Evolutionary conservation across 2,113 vertebrate species (phyloP), one percentile per base, ranked within the genome.

Genomic region (Gymnocephalus cernua): DNA sequence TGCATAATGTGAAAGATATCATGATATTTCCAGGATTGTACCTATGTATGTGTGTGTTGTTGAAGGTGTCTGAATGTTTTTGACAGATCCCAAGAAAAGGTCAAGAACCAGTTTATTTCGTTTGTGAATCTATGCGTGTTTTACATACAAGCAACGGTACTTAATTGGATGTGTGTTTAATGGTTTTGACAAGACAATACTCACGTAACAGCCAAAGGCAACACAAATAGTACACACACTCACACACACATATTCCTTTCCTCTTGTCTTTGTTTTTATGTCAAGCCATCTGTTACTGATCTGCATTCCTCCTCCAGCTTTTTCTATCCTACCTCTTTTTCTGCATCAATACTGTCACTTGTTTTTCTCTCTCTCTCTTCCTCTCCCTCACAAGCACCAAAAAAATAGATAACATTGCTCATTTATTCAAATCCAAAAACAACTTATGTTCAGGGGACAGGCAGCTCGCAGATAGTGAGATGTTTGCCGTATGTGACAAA

Each of bases 261-360:
- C 23, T 69, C 38, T 32, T 27, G 11, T 63, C 67, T 53, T 66
- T 74, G 64, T 76, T 79, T 82, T 73, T 59, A 68, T 85, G 59
- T 79, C 64, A 71, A 67, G 58, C 80, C 85, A 90, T 87, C 73
- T 81, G 76, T 75, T 82, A 61, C 80, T 74, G 58, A 77, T 78
- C 68, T 48, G 48, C 50, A 32, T 73, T 85, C 67, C 82, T 80
- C 72, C 66, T 74, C 47, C 73, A 70, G 35, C 79, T 44, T 81
- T 68, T 63, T 71, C 59, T 59, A 23, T 51, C 94, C 94, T 90
- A 97, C 96, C 96, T 32, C 23, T 61, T 23, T 70, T 12, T 35
- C 38, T 75, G 29, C 58, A 51, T 76, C 58, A 76, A 16, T 64
- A 16, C 32, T 75, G 21, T 72, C 64, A 74, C 51, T 64, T 56